These are phyloP conservation scores for Rhadina sibilatrix DNA, from an alignment of 2,113 vertebrate genomes.

Conservation along the genomic window DNA sequence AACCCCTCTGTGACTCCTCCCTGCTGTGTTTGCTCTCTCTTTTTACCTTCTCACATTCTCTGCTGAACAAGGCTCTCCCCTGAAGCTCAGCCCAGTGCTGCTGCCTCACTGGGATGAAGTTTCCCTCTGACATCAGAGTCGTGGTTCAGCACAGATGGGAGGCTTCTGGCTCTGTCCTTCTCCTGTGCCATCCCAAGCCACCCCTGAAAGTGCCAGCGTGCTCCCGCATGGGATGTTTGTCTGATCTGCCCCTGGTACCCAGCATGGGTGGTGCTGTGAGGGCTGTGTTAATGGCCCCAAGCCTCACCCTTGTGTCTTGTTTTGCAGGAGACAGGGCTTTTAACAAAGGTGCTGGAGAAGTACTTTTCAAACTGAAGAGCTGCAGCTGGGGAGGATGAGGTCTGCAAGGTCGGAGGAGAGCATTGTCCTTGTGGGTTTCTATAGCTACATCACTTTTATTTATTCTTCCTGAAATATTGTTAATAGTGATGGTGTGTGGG, in stretches of 20 bases:
- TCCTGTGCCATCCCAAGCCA: not conserved
- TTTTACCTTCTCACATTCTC: not conserved
- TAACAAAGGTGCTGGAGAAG: slow-evolving; percentile 82
- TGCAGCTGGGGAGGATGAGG: not conserved
- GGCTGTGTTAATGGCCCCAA: fast-evolving
- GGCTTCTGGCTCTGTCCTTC: not conserved
- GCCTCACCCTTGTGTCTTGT: not conserved
- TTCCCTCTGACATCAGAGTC: not conserved
- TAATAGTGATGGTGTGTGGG: not conserved
- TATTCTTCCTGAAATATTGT: slow-evolving; percentile 21
- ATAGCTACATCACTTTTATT: slow-evolving; percentile 28
- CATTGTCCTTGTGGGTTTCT: not conserved
- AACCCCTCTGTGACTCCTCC: not conserved
- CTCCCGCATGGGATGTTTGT: not conserved
- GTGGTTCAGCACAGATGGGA: not conserved
- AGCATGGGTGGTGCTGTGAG: not conserved
- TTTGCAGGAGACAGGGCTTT: slow-evolving; percentile 77
- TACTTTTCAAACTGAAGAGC: slow-evolving; percentile 77
- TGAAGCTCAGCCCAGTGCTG: not conserved
- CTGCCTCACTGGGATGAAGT: not conserved
- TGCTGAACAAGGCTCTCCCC: not conserved
- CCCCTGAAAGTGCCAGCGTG: not conserved
- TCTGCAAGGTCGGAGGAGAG: not conserved
- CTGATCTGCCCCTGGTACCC: not conserved
- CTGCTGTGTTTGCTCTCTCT: not conserved